Base-by-base conservation (phyloP, 2,797 vertebrate genomes). In the Catharus ustulatus region DNA sequence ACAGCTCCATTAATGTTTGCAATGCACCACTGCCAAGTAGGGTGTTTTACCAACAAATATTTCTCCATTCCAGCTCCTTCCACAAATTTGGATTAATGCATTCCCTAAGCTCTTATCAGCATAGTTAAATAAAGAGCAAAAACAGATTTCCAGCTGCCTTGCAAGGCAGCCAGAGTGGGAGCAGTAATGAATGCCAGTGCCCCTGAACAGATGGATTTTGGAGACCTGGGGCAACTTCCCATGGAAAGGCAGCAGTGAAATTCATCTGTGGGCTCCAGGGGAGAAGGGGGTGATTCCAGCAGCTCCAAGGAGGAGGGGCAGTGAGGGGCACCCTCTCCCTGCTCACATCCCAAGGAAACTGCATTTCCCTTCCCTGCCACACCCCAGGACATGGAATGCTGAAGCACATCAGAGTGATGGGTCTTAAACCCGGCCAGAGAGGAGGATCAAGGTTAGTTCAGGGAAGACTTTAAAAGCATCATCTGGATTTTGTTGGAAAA, bases 41-140 rank as follows among this genome's bases (percentile, higher is more conserved):
- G 22, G 29, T 84, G 90, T 95, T 97, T 93, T 78, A 88, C 79
- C 57, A 61, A 95, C 96, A 97, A 97, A 93, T 84, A 87, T 92
- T 93, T 85, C 95, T 93, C 92, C 94, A 87, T 93, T 96, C 91
- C 75, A 80, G 62, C 69, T 94, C 86, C 92, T 89, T 89, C 76
- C 85, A 84, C 88, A 92, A 80, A 96, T 80, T 38, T 23, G 93
- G 89, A 96, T 95, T 97, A 97, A 96, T 63, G 73, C 92, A 93
- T 95, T 97, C 95, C 90, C 96, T 74, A 74, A 90, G 76, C 82
- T 95, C 92, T 96, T 97, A 96, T 92, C 95, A 94, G 89, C 66
- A 90, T 2, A 26, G 87, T 51, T 84, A 91, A 97, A 96, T 88
- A 93, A 84, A 90, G 78, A 63, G 72, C 46, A 94, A 57, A 74